Evolutionary conservation across 1,140 invertebrate species (phyloP), one percentile per base, ranked within the genome.

Genomic region (Pachypeltis micranthus): DNA sequence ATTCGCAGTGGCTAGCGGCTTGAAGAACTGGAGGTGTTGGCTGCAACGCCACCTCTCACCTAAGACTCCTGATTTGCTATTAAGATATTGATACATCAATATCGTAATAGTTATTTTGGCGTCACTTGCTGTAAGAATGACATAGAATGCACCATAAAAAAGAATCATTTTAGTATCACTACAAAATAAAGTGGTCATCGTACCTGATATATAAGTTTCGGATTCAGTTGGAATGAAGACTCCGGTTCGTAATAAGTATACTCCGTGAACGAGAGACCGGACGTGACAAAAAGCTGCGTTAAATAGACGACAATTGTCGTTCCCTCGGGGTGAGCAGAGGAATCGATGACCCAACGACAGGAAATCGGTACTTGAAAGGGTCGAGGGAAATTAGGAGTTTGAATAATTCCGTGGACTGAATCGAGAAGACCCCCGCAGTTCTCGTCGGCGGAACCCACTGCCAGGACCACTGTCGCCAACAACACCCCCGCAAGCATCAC

Each of bases 261-360:
- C 70, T 93, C 90, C 1, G 85, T 88, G 70, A 93, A 88, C 27
- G 79, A 82, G 0, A 93, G 75, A 0, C 87, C 89, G 68, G 85
- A 84, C 54, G 84, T 84, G 27, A 90, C 85, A 74, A 88, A 94
- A 28, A 91, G 81, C 69, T 94, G 91, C 0, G 89, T 93, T 65
- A 94, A 79, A 71, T 94, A 93, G 26, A 94, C 78, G 34, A 89
- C 81, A 67, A 93, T 90, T 73, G 70, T 1, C 75, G 68, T 1
- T 1, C 26, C 10, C 2, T 61, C 56, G 1, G 64, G 31, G 3
- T 39, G 29, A 0, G 85, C 81, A 29, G 82, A 81, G 3, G 88
- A 85, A 67, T 91, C 84, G 69, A 95, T 91, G 12, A 93, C 77
- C 91, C 91, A 95, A 61, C 84, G 80, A 72, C 90, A 92, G 63